Evolutionary conservation across 64 coral and sea anemone species (phyloP).

Genomic region (Catalaphyllia jardinei): DNA sequence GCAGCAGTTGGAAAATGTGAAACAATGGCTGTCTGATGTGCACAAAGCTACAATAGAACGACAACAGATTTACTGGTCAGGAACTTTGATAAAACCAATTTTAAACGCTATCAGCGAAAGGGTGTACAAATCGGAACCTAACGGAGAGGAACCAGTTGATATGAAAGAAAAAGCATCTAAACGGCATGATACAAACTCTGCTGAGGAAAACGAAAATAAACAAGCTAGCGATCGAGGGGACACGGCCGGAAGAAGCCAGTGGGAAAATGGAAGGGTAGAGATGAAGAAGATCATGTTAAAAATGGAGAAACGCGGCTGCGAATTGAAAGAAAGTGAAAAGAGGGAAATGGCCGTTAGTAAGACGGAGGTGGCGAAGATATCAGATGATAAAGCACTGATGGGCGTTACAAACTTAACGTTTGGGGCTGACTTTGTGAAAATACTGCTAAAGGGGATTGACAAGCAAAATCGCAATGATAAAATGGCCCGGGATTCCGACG

Average conservation of each 20-base stretch:
- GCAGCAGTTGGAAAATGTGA: background rate
- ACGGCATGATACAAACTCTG: background rate
- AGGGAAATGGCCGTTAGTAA: background rate
- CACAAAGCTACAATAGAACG: background rate
- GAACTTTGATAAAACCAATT: background rate
- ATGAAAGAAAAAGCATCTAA: background rate
- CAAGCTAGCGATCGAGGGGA: background rate
- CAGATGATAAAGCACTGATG: background rate
- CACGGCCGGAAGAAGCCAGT: background rate
- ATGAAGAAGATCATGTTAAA: background rate
- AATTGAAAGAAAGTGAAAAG: background rate
- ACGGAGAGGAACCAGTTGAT: background rate
- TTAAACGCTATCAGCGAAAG: background rate
- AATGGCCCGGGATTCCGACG: background rate
- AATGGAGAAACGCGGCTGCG: background rate
- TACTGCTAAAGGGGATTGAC: background rate
- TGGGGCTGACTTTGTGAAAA: background rate
- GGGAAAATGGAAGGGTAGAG: background rate
- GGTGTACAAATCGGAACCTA: background rate
- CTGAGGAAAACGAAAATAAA: background rate
- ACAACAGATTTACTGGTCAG: background rate
- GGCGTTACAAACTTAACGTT: slow-evolving; percentile 12
- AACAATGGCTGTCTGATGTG: slow-evolving; percentile 11
- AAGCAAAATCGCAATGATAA: background rate
- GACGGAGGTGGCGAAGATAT: background rate